Percentiles rank a stretch among this genome's conserved stretches.
These are phyloP conservation scores for Macrosoma leucophasiata DNA, from an alignment of 2,888 invertebrate species.

Conservation along the genomic window DNA sequence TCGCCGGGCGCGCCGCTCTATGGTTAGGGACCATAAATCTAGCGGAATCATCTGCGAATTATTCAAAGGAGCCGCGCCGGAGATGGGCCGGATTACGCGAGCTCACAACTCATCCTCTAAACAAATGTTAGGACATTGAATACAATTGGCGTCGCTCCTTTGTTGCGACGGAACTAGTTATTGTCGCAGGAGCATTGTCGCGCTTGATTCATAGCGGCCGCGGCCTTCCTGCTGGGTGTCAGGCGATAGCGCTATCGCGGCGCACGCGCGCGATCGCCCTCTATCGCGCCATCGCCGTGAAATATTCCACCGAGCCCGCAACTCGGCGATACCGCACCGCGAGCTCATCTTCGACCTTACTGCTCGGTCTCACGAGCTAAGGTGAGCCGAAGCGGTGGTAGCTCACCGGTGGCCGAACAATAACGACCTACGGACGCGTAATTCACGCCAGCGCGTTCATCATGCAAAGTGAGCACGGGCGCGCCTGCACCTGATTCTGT, in stretches of 20 bases:
- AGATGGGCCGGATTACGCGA: too few relatives aligned
- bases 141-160: conserved; percentile 28
- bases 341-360: conserved; percentile 6
- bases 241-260: conserved; percentile 49
- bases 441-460: conserved; percentile 69
- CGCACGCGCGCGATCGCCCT: conserved; percentile 44
- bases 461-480: conserved; percentile 58
- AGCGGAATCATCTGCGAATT: conserved; percentile 58
- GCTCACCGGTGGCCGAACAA: conserved; percentile 24
- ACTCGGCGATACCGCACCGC: conserved; percentile 24
- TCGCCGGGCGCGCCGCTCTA: conserved; percentile 46
- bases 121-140: conserved; percentile 29
- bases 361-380: conserved; percentile 18
- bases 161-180: conserved; percentile 31
- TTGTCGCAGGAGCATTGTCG: conserved; percentile 33
- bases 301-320: conserved; percentile 57
- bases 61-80: conserved; percentile 65
- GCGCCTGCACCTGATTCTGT: conserved; percentile 28
- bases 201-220: conserved; percentile 59
- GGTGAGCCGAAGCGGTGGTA: conserved; percentile 20
- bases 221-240: conserved; percentile 53
- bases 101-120: conserved; percentile 27
- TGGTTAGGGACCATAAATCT: conserved; percentile 69
- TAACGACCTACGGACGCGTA: conserved; percentile 67
- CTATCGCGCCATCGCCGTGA: conserved; percentile 69